phyloP scores from a whole-genome alignment of 2,113 vertebrate genomes.

The Anthoscopus minutus region DNA sequence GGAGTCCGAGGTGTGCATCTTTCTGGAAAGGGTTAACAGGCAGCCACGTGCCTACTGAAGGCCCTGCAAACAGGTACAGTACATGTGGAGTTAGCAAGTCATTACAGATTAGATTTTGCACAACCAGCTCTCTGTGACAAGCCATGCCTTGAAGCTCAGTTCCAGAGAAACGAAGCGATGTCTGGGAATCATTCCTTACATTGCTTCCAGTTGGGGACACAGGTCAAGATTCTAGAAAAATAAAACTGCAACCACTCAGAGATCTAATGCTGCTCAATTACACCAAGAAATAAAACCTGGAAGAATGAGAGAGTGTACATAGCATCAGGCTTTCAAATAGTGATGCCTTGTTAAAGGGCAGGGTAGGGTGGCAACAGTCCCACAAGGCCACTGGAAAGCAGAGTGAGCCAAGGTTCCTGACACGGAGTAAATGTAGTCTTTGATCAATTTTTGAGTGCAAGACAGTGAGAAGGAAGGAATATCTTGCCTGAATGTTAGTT shows the following conservation, averaged over 20 bases:
- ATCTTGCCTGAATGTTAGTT: not conserved
- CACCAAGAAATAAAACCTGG: not conserved
- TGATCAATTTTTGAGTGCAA: not conserved
- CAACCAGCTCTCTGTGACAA: not conserved
- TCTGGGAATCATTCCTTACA: not conserved
- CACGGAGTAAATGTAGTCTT: not conserved
- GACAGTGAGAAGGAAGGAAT: not conserved
- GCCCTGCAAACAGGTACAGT: conserved; percentile 66
- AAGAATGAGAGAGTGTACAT: not conserved
- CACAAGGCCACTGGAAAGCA: not conserved
- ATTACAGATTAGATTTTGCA: not conserved
- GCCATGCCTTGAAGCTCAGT: not conserved
- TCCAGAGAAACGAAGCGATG: not conserved
- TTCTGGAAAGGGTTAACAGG: conserved; percentile 55
- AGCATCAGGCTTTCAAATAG: not conserved
- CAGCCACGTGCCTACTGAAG: conserved; percentile 20
- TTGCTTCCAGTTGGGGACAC: not conserved
- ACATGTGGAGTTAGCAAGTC: not conserved
- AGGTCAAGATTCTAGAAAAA: not conserved
- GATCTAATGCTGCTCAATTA: not conserved
- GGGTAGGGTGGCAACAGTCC: not conserved
- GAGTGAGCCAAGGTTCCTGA: not conserved
- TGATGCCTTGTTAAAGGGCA: not conserved
- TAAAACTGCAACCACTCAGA: not conserved
- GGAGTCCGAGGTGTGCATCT: conserved; percentile 11